These are phyloP conservation scores for Uria aalge DNA, from an alignment of 2,113 vertebrate species.

Conservation along the genomic window DNA sequence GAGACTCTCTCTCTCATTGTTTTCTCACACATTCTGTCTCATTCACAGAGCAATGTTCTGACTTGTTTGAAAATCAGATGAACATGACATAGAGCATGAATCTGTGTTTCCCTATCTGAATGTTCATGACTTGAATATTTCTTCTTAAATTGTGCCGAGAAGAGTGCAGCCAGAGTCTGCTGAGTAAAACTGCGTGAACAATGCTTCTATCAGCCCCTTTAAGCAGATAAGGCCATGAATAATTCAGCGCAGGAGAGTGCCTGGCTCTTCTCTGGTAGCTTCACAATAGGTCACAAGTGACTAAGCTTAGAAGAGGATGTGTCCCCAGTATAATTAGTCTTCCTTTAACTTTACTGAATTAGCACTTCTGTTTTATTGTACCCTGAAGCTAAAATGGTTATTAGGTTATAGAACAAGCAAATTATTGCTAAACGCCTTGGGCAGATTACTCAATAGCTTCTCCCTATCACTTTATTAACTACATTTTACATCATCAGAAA, in stretches of 20 bases:
- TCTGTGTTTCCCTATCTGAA: not conserved
- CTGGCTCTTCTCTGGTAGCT: slow-evolving; percentile 29
- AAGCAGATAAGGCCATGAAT: slow-evolving; percentile 42
- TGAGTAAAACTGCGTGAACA: slow-evolving; percentile 9
- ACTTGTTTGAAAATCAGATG: not conserved
- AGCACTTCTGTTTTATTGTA: slow-evolving; percentile 64
- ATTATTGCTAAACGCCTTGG: slow-evolving; percentile 60
- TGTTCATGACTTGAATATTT: not conserved
- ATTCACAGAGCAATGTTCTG: not conserved
- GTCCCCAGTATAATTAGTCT: slow-evolving; percentile 66
- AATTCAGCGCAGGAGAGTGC: slow-evolving; percentile 26
- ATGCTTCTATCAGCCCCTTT: not conserved
- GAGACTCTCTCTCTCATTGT: not conserved
- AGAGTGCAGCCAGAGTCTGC: not conserved
- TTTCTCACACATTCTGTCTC: not conserved
- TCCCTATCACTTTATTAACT: slow-evolving; percentile 45
- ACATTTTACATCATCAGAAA: slow-evolving; percentile 6
- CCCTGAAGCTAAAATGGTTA: slow-evolving; percentile 60
- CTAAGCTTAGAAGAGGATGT: slow-evolving; percentile 50
- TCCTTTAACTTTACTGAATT: slow-evolving; percentile 64
- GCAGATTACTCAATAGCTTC: slow-evolving; percentile 53
- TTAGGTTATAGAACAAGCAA: slow-evolving; percentile 72
- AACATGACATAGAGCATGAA: not conserved
- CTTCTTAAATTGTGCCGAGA: not conserved
- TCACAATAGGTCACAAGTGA: slow-evolving; percentile 51